Evolutionary conservation across 2,888 invertebrate species (phyloP).

Genomic region (Hyalella azteca): DNA sequence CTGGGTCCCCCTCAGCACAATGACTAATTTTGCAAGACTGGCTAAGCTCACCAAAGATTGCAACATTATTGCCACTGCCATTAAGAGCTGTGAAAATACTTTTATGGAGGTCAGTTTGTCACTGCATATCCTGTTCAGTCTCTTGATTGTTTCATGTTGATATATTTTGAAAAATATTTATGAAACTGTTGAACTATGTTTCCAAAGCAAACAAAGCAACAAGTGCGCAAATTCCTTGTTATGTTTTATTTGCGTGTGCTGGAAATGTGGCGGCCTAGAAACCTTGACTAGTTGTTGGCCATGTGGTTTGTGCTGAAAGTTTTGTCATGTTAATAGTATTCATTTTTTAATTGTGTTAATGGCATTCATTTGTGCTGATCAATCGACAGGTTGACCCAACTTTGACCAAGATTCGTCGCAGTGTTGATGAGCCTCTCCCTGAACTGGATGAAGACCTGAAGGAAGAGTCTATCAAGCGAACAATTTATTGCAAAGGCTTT

Average conservation of each 20-base stretch:
- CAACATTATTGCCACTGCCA: constrained; percentile 74
- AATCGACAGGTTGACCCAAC: constrained; percentile 72
- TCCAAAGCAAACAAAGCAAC: too few species aligned
- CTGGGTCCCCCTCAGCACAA: constrained; percentile 84
- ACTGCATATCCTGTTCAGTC: background rate
- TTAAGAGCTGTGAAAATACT: constrained; percentile 76
- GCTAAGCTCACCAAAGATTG: constrained; percentile 73
- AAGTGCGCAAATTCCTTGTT: too few species aligned
- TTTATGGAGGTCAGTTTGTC: constrained; percentile 72
- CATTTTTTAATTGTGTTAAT: background rate
- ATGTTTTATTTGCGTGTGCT: background rate
- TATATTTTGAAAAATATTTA: background rate
- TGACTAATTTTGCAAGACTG: constrained; percentile 88
- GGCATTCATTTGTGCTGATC: background rate
- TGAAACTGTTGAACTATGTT: too few species aligned
- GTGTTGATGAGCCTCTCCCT: constrained; percentile 77
- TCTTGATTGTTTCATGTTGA: background rate
- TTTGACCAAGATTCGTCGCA: constrained; percentile 75
- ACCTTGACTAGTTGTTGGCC: too few species aligned
- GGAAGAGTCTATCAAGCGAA: constrained; percentile 76
- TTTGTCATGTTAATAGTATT: too few species aligned
- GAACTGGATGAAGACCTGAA: constrained; percentile 82
- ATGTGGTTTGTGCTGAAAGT: too few species aligned
- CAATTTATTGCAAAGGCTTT: constrained; percentile 89
- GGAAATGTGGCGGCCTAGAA: too few species aligned